Percentiles rank a stretch among this genome's conserved stretches.
phyloP scores from a whole-genome alignment of 2,797 vertebrate genomes.

The Sebastes kiyomatsui region DNA sequence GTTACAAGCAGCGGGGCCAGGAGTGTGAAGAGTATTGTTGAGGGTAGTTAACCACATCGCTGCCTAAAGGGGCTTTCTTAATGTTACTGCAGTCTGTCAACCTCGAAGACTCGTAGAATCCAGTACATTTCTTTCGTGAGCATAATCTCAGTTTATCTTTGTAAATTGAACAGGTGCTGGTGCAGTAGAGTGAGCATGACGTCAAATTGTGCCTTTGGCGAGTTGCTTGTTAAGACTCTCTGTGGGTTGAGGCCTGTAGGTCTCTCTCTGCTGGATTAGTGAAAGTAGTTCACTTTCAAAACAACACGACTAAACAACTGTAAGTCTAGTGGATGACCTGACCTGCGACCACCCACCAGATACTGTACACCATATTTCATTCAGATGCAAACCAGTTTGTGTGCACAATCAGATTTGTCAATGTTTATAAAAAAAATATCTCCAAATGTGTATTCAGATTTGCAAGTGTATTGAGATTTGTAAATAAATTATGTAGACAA shows the following conservation, averaged over 20 bases:
- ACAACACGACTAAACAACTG: not conserved
- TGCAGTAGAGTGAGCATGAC: not conserved
- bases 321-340: not conserved
- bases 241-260: conserved; percentile 8
- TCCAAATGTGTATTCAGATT: not conserved
- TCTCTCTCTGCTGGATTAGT: conserved; percentile 33
- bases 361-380: not conserved
- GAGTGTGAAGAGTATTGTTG: not conserved
- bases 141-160: conserved; percentile 55
- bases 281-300: not conserved
- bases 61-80: conserved; percentile 12
- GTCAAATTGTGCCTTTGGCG: conserved; percentile 16
- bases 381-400: not conserved
- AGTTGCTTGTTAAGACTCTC: not conserved
- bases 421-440: too few species aligned
- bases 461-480: not conserved
- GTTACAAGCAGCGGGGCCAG: not conserved
- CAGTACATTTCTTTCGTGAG: conserved; percentile 6
- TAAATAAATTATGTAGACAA: too few species aligned
- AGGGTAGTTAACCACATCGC: not conserved
- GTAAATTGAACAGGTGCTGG: conserved; percentile 51
- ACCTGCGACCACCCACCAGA: conserved; percentile 1
- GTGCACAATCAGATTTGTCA: too few species aligned
- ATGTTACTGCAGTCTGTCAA: conserved; percentile 8
- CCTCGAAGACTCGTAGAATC: not conserved